Base-by-base conservation (phyloP, 2,888 invertebrate species). In the Apomyelois bistriatella region DNA sequence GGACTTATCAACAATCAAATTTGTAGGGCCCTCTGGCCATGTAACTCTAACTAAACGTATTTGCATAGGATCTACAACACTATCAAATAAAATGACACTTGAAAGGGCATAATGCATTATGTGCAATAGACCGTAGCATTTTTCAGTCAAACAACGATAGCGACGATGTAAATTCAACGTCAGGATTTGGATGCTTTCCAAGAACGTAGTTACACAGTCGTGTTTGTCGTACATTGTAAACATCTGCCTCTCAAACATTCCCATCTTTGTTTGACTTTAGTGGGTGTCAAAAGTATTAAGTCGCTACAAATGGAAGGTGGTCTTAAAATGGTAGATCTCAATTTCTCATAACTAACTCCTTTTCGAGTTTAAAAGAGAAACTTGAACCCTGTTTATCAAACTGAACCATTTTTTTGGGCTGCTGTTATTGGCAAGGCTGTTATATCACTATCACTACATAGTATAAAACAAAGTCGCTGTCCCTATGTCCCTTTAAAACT, bases 1-100 rank as follows among this genome's bases (percentile, higher is more conserved):
- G 76, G 76, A 84, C 73, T 85, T 85, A 84, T 84, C 82, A 82
- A 79, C 80, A 78, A 79, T 83, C 74, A 77, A 82, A 79, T 76
- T 76, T 72, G 73, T 80, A 71, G 72, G 74, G 76, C 76, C 76
- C 75, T 69, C 65, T 59, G 58, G 56, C 54, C 57, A 61, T 64
- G 65, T 74, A 66, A 64, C 71, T 60, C 10, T 59, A 60, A 62
- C 10, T 59, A 60, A 62, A 52, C 64, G 62, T 77, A 81, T 82
- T 82, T 80, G 80, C 81, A 78, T 78, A 74, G 68, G 68, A 64
- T 64, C 65, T 65, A 61, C 53, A 57, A 61, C 64, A 63, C 56
- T 56, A 59, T 68, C 65, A 68, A 67, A 65, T 62, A 64, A 68
- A 71, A 68, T 60, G 41, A 40, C 13, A 15, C 3, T 38, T 13